Conservation (phyloP, 2,888 invertebrate species). For the Andrena dorsata region DNA sequence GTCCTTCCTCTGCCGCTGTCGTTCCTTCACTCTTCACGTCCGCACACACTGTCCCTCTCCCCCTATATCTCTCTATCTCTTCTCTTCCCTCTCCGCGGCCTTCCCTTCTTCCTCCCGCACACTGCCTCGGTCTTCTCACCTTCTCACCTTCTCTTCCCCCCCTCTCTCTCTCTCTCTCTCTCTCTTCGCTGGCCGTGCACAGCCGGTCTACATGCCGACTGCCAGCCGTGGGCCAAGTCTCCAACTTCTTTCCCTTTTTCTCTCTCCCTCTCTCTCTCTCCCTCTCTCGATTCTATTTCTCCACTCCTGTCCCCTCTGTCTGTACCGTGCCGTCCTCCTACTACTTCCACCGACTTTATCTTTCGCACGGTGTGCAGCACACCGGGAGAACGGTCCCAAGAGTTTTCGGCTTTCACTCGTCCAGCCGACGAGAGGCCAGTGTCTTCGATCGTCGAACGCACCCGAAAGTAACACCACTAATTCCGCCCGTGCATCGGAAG, state of each 20-base stretch:
- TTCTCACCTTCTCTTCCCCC: slow-evolving; percentile 32
- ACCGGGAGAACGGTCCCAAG: slow-evolving; percentile 23
- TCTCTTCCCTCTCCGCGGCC: slow-evolving; percentile 8
- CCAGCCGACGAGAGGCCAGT: slow-evolving; percentile 18
- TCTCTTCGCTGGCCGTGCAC: slow-evolving; percentile 57
- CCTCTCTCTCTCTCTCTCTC: slow-evolving; percentile 43
- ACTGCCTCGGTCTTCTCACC: slow-evolving; percentile 24
- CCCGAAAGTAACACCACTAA: slow-evolving; percentile 1
- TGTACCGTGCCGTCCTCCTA: slow-evolving; percentile 37
- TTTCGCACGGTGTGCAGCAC: slow-evolving; percentile 26
- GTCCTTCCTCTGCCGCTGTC: slow-evolving; percentile 17
- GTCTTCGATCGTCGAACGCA: slow-evolving; percentile 20
- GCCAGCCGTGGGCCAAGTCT: slow-evolving; percentile 59
- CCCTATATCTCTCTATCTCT: slow-evolving; percentile 25
- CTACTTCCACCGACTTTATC: slow-evolving; percentile 36
- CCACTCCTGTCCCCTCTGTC: slow-evolving; percentile 27
- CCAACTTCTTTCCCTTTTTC: slow-evolving; percentile 36
- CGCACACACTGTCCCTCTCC: neutral
- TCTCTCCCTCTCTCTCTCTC: slow-evolving; percentile 15
- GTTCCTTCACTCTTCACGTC: slow-evolving; percentile 33
- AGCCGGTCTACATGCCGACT: slow-evolving; percentile 65
- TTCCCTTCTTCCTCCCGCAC: slow-evolving; percentile 10
- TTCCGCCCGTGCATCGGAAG: slow-evolving; percentile 7
- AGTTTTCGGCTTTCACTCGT: slow-evolving; percentile 63
- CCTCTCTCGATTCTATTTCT: slow-evolving; percentile 16